These are phyloP conservation scores for Tupiocoris notatus DNA, from an alignment of 2,888 invertebrate genomes.

Conservation along the genomic window DNA sequence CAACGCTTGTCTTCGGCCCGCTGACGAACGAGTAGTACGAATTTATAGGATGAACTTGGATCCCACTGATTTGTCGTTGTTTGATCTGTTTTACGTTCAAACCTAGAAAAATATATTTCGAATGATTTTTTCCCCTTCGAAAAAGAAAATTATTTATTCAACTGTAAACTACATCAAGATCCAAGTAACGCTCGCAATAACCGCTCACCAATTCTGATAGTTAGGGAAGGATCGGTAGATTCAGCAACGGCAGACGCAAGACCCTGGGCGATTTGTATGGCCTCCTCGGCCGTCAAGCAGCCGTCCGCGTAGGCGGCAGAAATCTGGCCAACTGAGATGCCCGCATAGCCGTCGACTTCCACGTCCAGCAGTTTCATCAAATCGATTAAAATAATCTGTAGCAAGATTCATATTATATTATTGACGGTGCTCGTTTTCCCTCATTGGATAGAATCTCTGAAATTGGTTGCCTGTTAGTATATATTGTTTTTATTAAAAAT, in stretches of 20 bases:
- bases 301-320: slow-evolving; percentile 95
- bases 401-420: too few species aligned
- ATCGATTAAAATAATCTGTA: slow-evolving; percentile 65
- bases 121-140: too few species aligned
- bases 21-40: not conserved
- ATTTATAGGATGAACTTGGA: slow-evolving; percentile 1
- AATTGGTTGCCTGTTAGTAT: too few species aligned
- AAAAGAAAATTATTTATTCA: too few species aligned
- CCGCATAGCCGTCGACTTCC: slow-evolving; percentile 70
- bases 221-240: slow-evolving; percentile 53
- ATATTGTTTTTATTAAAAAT: too few species aligned
- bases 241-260: slow-evolving; percentile 64
- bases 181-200: too few species aligned
- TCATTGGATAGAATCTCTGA: too few species aligned
- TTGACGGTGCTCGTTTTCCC: too few species aligned
- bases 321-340: slow-evolving; percentile 92
- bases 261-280: slow-evolving; percentile 80
- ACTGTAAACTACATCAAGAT: not conserved
- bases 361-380: slow-evolving; percentile 62
- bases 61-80: not conserved
- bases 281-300: slow-evolving; percentile 81
- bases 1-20: slow-evolving; percentile 13
- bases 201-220: slow-evolving; percentile 23
- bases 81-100: not conserved
- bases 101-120: not conserved